Evolutionary conservation across 1,140 invertebrate genomes (phyloP).

Genomic region (Cheumatopsyche charites): DNA sequence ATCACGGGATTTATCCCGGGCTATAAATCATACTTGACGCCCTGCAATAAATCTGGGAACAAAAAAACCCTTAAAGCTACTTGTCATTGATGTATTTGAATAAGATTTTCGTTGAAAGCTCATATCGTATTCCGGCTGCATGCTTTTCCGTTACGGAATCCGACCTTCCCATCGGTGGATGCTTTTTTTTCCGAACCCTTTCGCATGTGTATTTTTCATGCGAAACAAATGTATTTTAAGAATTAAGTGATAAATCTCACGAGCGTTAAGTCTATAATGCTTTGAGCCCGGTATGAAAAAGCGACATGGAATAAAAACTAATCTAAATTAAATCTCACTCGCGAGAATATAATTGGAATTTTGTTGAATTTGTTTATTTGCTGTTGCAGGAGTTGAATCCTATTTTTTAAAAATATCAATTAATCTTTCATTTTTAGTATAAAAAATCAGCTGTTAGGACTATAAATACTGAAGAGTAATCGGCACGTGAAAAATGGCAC

Average conservation of each 20-base stretch:
- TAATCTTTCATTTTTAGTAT: too few relatives aligned
- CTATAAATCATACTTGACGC: conserved; percentile 40
- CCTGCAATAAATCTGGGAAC: conserved; percentile 37
- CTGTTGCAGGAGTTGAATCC: too few relatives aligned
- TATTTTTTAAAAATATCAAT: too few relatives aligned
- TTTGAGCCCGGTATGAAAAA: too few relatives aligned
- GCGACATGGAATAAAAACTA: too few relatives aligned
- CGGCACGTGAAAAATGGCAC: too few relatives aligned
- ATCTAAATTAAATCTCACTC: too few relatives aligned
- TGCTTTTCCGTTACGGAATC: conserved; percentile 31
- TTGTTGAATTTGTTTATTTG: too few relatives aligned
- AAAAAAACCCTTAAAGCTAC: conserved; percentile 42
- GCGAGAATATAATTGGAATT: too few relatives aligned
- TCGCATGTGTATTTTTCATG: conserved; percentile 22
- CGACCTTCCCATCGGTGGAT: conserved; percentile 24
- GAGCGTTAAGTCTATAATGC: background rate
- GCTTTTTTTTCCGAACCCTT: conserved; percentile 10
- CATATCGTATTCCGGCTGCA: conserved; percentile 41
- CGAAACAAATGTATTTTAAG: conserved; percentile 7
- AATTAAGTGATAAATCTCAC: conserved; percentile 1
- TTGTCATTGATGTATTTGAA: conserved; percentile 44
- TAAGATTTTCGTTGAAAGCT: conserved; percentile 43
- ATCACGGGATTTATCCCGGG: conserved; percentile 34
- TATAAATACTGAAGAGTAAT: too few relatives aligned
- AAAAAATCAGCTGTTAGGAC: too few relatives aligned